Evolutionary conservation across 53 echinoderm and acorn worm species (phyloP).

Genomic region (Echinometra lucunter): DNA sequence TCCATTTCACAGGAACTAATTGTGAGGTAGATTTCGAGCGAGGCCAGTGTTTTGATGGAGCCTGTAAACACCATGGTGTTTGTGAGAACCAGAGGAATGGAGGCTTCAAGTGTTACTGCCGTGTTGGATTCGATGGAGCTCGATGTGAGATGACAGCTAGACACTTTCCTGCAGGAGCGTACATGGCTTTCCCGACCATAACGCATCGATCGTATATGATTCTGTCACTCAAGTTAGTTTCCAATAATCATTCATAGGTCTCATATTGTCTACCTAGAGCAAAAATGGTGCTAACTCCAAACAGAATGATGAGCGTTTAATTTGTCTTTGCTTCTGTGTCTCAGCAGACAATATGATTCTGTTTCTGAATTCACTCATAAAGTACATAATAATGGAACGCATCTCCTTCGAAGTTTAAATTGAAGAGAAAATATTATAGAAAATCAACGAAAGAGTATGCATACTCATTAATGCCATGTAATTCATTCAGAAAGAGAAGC

Average conservation of each 20-base stretch:
- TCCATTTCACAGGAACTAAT: constrained; percentile 75
- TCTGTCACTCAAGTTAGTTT: constrained; percentile 86
- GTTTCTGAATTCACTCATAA: too few species aligned
- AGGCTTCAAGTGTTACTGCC: constrained; percentile 85
- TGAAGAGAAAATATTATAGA: too few species aligned
- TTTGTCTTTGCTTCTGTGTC: too few species aligned
- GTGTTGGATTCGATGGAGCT: constrained; percentile 74
- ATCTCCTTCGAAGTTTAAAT: too few species aligned
- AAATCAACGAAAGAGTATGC: too few species aligned
- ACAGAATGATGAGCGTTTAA: too few species aligned
- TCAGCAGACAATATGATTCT: too few species aligned
- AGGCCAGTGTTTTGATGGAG: constrained; percentile 81
- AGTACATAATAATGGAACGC: too few species aligned
- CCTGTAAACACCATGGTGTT: constrained; percentile 83
- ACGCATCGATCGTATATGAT: constrained; percentile 82
- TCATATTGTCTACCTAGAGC: too few species aligned
- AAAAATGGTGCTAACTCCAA: too few species aligned
- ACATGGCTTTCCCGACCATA: constrained; percentile 91
- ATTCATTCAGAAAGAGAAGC: too few species aligned
- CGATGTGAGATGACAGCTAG: constrained; percentile 83
- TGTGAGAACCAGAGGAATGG: constrained; percentile 77
- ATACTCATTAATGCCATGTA: too few species aligned
- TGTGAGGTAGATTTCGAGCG: constrained; percentile 79
- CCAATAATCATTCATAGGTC: background rate
- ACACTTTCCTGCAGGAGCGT: constrained; percentile 85